Conservation (phyloP, 2,113 vertebrate species). For the Octodon degus region DNA sequence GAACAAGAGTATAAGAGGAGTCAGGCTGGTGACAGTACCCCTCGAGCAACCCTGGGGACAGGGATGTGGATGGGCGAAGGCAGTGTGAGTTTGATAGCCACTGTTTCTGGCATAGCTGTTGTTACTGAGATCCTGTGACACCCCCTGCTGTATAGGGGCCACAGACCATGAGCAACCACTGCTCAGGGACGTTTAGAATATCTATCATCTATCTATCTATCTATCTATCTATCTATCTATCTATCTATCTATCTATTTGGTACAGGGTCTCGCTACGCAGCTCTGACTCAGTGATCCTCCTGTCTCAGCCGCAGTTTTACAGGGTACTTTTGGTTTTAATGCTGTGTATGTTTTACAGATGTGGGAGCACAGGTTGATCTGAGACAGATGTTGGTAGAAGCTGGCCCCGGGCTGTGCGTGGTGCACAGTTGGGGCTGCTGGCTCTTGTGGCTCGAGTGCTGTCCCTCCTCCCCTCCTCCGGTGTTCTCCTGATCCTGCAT, state of each 20-base stretch:
- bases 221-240: too few species aligned
- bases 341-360: neutral
- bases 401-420: neutral
- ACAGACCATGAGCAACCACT: neutral
- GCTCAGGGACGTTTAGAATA: neutral
- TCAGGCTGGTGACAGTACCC: rapidly evolving
- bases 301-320: neutral
- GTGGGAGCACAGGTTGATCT: neutral
- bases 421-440: neutral
- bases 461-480: neutral
- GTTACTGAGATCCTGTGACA: neutral
- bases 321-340: neutral
- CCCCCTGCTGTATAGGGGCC: neutral
- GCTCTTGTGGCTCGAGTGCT: neutral
- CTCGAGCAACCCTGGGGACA: neutral
- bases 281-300: too few species aligned
- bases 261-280: too few species aligned
- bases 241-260: too few species aligned
- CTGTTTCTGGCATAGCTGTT: neutral
- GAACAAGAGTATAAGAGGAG: neutral
- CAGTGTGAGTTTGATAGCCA: neutral
- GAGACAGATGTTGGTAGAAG: neutral
- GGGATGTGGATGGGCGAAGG: rapidly evolving
- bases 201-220: too few species aligned
- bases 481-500: neutral